Evolutionary conservation across 2,113 vertebrate species (phyloP).

Genomic region (Mesocricetus auratus): DNA sequence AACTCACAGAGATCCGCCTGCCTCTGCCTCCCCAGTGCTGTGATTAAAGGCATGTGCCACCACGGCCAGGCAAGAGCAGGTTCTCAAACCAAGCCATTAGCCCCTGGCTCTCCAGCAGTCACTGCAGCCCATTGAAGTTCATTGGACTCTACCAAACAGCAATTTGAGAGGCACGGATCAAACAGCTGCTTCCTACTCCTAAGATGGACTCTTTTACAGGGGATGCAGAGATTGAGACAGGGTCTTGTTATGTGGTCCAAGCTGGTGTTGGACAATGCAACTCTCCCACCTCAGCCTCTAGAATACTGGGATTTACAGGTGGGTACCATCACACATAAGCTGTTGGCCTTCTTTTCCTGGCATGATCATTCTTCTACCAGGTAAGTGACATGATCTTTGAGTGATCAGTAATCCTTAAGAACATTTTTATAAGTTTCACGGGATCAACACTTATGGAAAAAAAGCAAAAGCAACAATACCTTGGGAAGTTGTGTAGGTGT

Average conservation of each 20-base stretch:
- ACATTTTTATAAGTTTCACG: background rate
- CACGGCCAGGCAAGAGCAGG: too few species aligned
- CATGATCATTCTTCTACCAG: background rate
- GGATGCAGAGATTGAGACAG: too few species aligned
- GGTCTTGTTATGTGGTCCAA: background rate
- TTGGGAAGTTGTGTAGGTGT: constrained; percentile 69
- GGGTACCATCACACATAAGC: background rate
- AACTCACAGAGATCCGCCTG: too few species aligned
- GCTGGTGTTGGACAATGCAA: background rate
- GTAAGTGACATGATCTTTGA: background rate
- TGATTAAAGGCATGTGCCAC: too few species aligned
- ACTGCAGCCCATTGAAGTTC: constrained; percentile 64
- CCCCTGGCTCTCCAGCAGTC: constrained; percentile 75
- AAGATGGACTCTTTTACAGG: background rate
- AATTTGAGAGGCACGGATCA: constrained; percentile 1
- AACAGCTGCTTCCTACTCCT: background rate
- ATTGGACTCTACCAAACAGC: constrained; percentile 49
- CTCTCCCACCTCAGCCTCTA: background rate
- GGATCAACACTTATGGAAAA: constrained; percentile 39
- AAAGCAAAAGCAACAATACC: constrained; percentile 68
- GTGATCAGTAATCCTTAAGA: background rate
- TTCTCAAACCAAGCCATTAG: constrained; percentile 83
- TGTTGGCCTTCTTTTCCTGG: background rate
- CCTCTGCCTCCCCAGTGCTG: too few species aligned
- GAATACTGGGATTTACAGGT: background rate